Evolutionary conservation across 1,140 invertebrate genomes (phyloP).

Genomic region (Drosophila sproati): DNA sequence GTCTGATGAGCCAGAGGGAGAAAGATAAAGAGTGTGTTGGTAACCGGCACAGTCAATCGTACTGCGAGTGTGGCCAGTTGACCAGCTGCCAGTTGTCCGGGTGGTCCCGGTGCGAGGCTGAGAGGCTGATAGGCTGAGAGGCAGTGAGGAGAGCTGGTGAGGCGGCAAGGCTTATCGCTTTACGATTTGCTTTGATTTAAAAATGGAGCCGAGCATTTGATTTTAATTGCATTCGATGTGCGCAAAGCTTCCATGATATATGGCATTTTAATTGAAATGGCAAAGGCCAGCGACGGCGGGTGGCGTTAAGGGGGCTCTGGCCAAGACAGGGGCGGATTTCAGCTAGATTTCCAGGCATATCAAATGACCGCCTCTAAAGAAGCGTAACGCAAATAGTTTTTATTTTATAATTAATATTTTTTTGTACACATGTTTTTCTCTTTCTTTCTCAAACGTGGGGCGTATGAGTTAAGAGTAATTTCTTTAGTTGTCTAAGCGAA

Average conservation of each 20-base stretch:
- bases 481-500: conserved; percentile 6
- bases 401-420: conserved; percentile 37
- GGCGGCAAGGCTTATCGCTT: conserved; percentile 58
- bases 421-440: conserved; percentile 15
- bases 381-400: conserved; percentile 49
- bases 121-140: not conserved
- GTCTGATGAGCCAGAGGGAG: too few relatives aligned
- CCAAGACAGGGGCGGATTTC: not conserved
- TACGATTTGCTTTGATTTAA: conserved; percentile 79
- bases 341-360: conserved; percentile 61
- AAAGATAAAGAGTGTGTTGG: too few relatives aligned
- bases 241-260: conserved; percentile 63
- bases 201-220: conserved; percentile 67
- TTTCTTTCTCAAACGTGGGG: conserved; percentile 28
- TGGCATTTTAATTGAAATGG: conserved; percentile 79
- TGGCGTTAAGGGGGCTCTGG: not conserved
- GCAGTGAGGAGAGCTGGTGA: not conserved
- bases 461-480: conserved; percentile 38
- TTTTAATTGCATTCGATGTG: conserved; percentile 80
- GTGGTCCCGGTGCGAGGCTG: conserved; percentile 18
- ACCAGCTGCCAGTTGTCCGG: conserved; percentile 6
- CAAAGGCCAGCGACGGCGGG: conserved; percentile 32
- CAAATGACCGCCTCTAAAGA: conserved; percentile 50
- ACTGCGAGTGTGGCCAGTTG: conserved; percentile 3
- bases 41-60: too few relatives aligned